Conservation (phyloP, 2,113 vertebrate genomes). For the Epinephelus moara region DNA sequence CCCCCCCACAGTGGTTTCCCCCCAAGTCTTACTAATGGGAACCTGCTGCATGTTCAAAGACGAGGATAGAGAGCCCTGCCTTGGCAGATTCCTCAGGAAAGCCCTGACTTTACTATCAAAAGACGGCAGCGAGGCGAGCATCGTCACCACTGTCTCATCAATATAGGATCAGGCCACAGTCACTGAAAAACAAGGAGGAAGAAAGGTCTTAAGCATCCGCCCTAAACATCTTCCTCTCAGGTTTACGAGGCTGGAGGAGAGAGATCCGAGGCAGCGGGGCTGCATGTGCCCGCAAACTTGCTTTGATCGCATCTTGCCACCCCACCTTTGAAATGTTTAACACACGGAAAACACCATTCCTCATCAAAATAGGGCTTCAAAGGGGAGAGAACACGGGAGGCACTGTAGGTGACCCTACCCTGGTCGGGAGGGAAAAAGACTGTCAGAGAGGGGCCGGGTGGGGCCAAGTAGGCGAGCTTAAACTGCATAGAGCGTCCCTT, state of each 20-base stretch:
- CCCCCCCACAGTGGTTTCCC: conserved; percentile 31
- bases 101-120: conserved; percentile 76
- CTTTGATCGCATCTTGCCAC: conserved; percentile 62
- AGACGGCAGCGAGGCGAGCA: conserved; percentile 44
- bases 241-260: conserved; percentile 43
- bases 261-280: conserved; percentile 28
- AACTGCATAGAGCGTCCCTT: conserved; percentile 64
- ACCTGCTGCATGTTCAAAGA: conserved; percentile 79
- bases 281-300: conserved; percentile 20
- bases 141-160: conserved; percentile 70
- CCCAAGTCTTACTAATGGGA: conserved; percentile 71
- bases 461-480: conserved; percentile 13
- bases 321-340: conserved; percentile 63
- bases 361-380: conserved; percentile 64
- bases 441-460: conserved; percentile 56
- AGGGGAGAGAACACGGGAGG: conserved; percentile 56
- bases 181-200: conserved; percentile 42
- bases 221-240: conserved; percentile 48
- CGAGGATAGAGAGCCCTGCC: conserved; percentile 49
- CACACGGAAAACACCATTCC: conserved; percentile 62
- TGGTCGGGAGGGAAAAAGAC: conserved; percentile 51
- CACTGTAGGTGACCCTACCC: conserved; percentile 43
- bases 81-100: conserved; percentile 73
- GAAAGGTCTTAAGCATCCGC: conserved; percentile 22
- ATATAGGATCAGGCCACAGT: conserved; percentile 54